These are phyloP conservation scores for Eptesicus fuscus DNA, from an alignment of 2,113 vertebrate genomes.

Conservation along the genomic window DNA sequence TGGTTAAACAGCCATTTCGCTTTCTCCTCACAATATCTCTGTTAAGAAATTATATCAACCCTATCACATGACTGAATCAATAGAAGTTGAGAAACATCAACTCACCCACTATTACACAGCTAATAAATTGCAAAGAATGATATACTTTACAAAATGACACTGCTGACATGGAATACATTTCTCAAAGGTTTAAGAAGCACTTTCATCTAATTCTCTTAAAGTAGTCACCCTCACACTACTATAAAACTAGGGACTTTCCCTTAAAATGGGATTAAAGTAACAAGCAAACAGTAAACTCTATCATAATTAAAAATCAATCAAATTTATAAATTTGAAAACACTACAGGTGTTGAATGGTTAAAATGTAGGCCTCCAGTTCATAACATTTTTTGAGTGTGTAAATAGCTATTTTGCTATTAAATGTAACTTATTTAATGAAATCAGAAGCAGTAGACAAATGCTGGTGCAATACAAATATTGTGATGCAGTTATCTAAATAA, in stretches of 20 bases:
- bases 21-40: not conserved
- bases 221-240: not conserved
- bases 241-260: not conserved
- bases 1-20: not conserved
- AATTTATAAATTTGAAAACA: conserved; percentile 83
- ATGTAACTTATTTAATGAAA: conserved; percentile 89
- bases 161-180: not conserved
- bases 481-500: conserved; percentile 81
- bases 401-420: conserved; percentile 86
- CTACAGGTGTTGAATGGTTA: conserved; percentile 85
- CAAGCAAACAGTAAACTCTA: not conserved
- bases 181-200: not conserved
- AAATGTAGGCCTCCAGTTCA: conserved; percentile 84
- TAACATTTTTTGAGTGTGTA: conserved; percentile 86
- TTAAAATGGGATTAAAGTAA: not conserved
- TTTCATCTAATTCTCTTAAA: not conserved
- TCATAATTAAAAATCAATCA: not conserved
- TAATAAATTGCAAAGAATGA: not conserved
- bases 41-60: not conserved
- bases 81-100: not conserved
- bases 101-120: not conserved
- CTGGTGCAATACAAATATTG: conserved; percentile 84
- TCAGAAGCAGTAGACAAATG: conserved; percentile 84
- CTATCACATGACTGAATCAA: not conserved
- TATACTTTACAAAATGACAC: not conserved